Conservation (phyloP, 2,888 invertebrate genomes). For the Scaptomyza flava region DNA sequence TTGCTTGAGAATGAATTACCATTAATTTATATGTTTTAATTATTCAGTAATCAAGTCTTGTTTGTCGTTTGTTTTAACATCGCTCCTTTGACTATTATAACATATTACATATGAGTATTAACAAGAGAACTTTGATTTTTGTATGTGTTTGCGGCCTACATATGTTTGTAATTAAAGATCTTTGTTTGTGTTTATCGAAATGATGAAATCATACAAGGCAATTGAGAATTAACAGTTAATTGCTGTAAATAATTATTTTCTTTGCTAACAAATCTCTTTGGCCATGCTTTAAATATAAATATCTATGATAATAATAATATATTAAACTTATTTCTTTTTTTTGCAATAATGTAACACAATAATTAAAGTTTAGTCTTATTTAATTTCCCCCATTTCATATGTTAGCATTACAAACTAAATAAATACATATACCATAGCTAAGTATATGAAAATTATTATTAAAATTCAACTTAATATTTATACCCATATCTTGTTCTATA, state of each 20-base stretch:
- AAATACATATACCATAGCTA: constrained; percentile 28
- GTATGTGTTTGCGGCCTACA: constrained; percentile 19
- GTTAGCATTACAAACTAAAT: constrained; percentile 50
- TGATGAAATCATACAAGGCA: constrained; percentile 46
- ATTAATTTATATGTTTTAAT: constrained; percentile 51
- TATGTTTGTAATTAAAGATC: neutral
- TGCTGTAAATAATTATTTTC: constrained; percentile 35
- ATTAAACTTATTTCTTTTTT: neutral
- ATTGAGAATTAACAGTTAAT: constrained; percentile 30
- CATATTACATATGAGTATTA: constrained; percentile 39
- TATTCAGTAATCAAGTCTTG: constrained; percentile 68
- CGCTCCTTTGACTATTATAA: constrained; percentile 46
- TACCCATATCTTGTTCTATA: constrained; percentile 3
- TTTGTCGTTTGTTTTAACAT: constrained; percentile 41
- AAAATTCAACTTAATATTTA: constrained; percentile 15
- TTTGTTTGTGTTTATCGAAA: neutral
- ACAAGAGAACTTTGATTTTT: constrained; percentile 38
- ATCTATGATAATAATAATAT: constrained; percentile 27
- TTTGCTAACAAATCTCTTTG: constrained; percentile 64
- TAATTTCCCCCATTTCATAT: constrained; percentile 56
- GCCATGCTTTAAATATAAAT: constrained; percentile 47
- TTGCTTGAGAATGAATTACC: constrained; percentile 55
- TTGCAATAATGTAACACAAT: constrained; percentile 40
- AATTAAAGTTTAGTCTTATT: constrained; percentile 55
- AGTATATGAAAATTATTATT: constrained; percentile 23